phyloP scores from a whole-genome alignment of 37 sponge, comb jelly and placozoan genomes.

The Beroe forskalii region DNA sequence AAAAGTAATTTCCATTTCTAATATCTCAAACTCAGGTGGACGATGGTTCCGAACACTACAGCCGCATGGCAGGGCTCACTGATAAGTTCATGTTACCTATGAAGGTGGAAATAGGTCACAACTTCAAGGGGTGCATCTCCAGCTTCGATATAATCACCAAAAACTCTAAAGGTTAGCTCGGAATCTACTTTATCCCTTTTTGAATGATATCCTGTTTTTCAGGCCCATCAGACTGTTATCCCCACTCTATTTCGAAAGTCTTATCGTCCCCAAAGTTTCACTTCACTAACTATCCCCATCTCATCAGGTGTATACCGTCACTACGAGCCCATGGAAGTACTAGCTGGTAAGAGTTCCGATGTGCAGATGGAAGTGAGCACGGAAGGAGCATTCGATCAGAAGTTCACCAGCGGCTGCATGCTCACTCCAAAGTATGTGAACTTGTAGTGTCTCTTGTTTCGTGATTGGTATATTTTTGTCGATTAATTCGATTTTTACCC shows the following conservation, averaged over 20 bases:
- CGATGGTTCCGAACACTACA: conserved; percentile 44
- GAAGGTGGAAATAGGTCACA: conserved; percentile 17
- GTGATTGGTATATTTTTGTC: no score
- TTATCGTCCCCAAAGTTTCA: not conserved
- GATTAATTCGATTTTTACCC: not conserved
- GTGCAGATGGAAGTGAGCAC: not conserved
- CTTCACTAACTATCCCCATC: not conserved
- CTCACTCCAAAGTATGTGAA: conserved; percentile 45
- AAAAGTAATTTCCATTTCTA: no score
- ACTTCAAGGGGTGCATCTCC: conserved; percentile 43
- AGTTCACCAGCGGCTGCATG: conserved; percentile 56
- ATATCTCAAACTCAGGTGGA: conserved; percentile 23
- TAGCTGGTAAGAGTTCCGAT: not conserved
- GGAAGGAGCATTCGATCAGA: not conserved
- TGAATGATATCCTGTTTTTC: no score
- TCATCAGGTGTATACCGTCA: not conserved
- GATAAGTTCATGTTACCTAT: conserved; percentile 60
- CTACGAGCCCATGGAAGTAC: conserved; percentile 18
- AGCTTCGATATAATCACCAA: conserved; percentile 60
- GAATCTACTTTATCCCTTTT: no score
- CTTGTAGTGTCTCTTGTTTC: no score
- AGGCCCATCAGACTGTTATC: no score
- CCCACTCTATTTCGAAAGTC: not conserved
- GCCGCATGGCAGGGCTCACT: not conserved
- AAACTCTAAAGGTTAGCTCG: conserved; percentile 37